These are phyloP conservation scores for Gnatocerus cornutus DNA, from an alignment of 2,888 invertebrate species.

Conservation along the genomic window DNA sequence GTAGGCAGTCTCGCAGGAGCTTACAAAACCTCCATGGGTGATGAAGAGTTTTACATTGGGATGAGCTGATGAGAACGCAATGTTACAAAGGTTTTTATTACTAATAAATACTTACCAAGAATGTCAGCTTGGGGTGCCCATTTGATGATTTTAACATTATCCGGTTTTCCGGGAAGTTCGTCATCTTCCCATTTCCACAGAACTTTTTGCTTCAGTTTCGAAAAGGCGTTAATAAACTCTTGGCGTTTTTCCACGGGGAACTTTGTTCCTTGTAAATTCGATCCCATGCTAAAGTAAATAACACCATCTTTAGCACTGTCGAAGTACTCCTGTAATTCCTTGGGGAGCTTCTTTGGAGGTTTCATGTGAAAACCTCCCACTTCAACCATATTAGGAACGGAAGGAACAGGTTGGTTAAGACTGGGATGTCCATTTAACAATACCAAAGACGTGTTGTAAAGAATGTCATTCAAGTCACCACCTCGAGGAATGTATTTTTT, in stretches of 20 bases:
- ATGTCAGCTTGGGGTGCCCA: constrained; percentile 65
- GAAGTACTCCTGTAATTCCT: constrained; percentile 72
- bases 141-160: constrained; percentile 67
- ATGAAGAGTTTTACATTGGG: constrained; percentile 45
- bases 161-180: constrained; percentile 57
- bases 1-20: constrained; percentile 46
- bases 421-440: constrained; percentile 71
- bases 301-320: constrained; percentile 74
- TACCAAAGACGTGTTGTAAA: constrained; percentile 60
- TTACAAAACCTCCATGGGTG: constrained; percentile 44
- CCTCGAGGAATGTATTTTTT: constrained; percentile 60
- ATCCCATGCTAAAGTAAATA: constrained; percentile 76
- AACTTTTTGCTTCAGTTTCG: constrained; percentile 76
- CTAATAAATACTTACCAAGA: not conserved
- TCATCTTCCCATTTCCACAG: constrained; percentile 82
- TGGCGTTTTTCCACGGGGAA: constrained; percentile 72
- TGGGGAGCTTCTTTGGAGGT: constrained; percentile 58
- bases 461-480: constrained; percentile 56
- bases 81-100: not conserved
- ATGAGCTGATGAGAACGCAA: constrained; percentile 29
- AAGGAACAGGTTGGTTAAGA: constrained; percentile 71
- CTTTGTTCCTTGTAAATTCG: constrained; percentile 74
- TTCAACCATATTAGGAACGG: constrained; percentile 74
- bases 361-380: constrained; percentile 74
- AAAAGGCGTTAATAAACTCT: constrained; percentile 75